Conservation (phyloP, 2,797 vertebrate genomes). For the Distichodus sexfasciatus region DNA sequence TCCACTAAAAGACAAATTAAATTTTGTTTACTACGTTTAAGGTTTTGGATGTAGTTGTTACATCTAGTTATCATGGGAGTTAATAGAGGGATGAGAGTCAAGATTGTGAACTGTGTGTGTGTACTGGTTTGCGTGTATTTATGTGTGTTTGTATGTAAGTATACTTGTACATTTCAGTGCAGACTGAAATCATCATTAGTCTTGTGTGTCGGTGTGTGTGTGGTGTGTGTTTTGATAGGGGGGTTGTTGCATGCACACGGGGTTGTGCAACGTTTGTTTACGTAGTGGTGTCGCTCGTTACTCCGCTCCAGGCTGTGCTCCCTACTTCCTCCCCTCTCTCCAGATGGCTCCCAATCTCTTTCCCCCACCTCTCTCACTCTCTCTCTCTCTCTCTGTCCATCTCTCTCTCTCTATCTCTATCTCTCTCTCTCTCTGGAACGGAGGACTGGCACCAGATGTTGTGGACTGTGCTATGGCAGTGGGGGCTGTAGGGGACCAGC, state of each 20-base stretch:
- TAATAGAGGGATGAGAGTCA: no score
- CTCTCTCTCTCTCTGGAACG: slow-evolving; percentile 60
- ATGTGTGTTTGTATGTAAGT: not conserved
- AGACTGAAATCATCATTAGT: not conserved
- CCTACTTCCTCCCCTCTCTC: not conserved
- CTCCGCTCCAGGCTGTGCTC: not conserved
- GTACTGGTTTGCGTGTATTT: not conserved
- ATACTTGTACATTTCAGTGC: not conserved
- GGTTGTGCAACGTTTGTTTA: slow-evolving; percentile 19
- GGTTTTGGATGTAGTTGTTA: no score
- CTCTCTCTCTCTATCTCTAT: slow-evolving; percentile 24
- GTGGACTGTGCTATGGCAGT: slow-evolving; percentile 77
- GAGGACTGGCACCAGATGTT: slow-evolving; percentile 75
- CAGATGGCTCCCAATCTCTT: slow-evolving; percentile 17
- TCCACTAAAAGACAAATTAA: no score
- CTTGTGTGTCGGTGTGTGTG: not conserved
- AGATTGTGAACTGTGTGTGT: not conserved
- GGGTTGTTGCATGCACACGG: not conserved
- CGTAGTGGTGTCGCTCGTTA: not conserved
- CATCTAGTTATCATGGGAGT: no score
- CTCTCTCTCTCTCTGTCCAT: not conserved
- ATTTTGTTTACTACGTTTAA: no score
- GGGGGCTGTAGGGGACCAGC: slow-evolving; percentile 70
- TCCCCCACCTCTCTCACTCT: slow-evolving; percentile 19
- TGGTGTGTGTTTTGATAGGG: not conserved